phyloP scores from a whole-genome alignment of 1,140 invertebrate species.

The Hormaphis cornu region DNA sequence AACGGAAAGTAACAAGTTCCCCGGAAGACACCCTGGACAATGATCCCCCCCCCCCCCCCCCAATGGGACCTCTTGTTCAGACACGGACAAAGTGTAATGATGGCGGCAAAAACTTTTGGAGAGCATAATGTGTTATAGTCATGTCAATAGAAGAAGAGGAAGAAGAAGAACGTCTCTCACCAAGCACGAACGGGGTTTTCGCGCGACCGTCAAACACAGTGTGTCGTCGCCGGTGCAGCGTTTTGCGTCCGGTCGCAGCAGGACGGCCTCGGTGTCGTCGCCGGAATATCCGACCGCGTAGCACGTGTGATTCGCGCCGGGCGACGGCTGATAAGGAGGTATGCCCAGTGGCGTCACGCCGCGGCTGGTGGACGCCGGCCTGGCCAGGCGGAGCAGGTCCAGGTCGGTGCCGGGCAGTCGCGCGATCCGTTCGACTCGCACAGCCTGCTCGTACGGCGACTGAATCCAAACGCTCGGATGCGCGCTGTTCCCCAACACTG shows the following conservation, averaged over 20 bases:
- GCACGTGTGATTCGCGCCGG: neutral
- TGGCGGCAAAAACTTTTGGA: too few species aligned
- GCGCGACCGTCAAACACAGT: neutral
- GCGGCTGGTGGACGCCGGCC: constrained; percentile 39
- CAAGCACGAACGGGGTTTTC: neutral
- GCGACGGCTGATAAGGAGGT: neutral
- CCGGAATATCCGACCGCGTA: neutral
- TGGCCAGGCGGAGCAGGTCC: constrained; percentile 39
- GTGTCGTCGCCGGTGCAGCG: neutral
- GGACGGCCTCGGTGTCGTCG: neutral
- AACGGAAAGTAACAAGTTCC: too few species aligned
- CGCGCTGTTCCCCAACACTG: constrained; percentile 11
- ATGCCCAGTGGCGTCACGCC: constrained; percentile 38
- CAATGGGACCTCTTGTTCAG: too few species aligned
- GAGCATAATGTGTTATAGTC: too few species aligned
- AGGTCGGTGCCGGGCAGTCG: constrained; percentile 39
- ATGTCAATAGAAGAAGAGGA: too few species aligned
- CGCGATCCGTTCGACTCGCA: constrained; percentile 35
- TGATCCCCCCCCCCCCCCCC: too few species aligned
- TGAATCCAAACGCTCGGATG: constrained; percentile 39
- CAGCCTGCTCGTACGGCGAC: constrained; percentile 59
- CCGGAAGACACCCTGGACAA: too few species aligned
- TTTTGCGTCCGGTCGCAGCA: neutral
- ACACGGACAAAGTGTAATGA: too few species aligned
- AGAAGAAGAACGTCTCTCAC: neutral